These are phyloP conservation scores for Coelinius sp. DNA, from an alignment of 2,888 invertebrate genomes.

Conservation along the genomic window DNA sequence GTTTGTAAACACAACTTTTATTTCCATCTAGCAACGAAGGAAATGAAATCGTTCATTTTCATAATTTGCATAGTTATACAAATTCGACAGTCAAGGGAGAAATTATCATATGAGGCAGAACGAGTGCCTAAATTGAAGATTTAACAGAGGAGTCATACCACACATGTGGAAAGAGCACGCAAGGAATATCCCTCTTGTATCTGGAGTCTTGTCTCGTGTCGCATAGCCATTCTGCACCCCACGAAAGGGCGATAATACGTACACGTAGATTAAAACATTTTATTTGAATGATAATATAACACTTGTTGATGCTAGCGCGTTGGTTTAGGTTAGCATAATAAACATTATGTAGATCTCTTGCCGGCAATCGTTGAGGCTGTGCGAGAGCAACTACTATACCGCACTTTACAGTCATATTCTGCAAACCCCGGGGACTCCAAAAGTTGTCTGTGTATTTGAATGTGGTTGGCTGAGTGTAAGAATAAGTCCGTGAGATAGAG, in stretches of 20 bases:
- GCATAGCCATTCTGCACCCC: constrained; percentile 64
- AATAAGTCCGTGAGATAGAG: not conserved
- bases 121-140: constrained; percentile 37
- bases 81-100: not conserved
- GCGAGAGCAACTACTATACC: constrained; percentile 26
- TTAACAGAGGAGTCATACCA: constrained; percentile 6
- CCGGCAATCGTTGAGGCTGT: constrained; percentile 27
- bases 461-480: not conserved
- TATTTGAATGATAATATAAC: constrained; percentile 71
- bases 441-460: not conserved
- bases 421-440: constrained; percentile 5
- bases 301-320: constrained; percentile 71
- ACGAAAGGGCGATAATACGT: constrained; percentile 70
- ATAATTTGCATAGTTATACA: not conserved
- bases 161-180: constrained; percentile 29
- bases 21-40: no score
- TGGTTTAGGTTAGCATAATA: constrained; percentile 71
- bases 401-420: not conserved
- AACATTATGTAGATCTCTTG: constrained; percentile 69
- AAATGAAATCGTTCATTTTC: no score
- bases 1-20: no score
- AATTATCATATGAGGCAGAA: constrained; percentile 4
- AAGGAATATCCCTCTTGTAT: constrained; percentile 43
- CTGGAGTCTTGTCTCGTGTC: constrained; percentile 64
- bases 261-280: constrained; percentile 71